Conservation (phyloP, 2,888 invertebrate genomes). For the Drosophila differens region DNA sequence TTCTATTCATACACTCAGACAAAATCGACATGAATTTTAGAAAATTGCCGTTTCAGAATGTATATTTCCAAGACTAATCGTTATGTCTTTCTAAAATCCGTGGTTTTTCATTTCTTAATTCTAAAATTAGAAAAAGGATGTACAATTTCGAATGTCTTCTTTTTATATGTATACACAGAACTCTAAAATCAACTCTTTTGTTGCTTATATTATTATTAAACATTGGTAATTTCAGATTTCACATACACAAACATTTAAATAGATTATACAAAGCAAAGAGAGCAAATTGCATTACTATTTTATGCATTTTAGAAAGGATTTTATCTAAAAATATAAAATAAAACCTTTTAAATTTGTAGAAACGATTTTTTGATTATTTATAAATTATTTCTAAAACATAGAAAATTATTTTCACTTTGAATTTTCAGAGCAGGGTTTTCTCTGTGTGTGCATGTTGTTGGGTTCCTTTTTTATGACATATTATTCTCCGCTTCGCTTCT, state of each 20-base stretch:
- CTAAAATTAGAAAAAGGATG: neutral
- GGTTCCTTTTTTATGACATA: neutral
- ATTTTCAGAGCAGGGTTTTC: neutral
- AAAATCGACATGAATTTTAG: neutral
- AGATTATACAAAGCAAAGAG: too few species aligned
- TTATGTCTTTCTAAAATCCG: neutral
- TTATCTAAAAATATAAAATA: neutral
- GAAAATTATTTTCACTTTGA: neutral
- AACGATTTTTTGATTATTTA: neutral
- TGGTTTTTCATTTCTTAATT: neutral
- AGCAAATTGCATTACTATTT: neutral
- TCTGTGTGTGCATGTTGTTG: neutral
- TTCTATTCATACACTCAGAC: neutral
- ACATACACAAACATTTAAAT: too few species aligned
- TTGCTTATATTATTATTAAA: neutral
- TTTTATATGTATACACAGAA: neutral
- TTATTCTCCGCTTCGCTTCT: neutral
- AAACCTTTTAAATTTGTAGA: neutral
- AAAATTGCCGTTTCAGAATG: slow-evolving; percentile 7
- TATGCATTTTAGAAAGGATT: neutral
- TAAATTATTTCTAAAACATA: neutral
- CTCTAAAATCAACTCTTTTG: neutral
- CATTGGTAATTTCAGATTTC: neutral
- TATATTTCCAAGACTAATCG: neutral
- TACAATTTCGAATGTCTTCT: accelerated